Percentiles rank a stretch among this genome's conserved stretches.
These are phyloP conservation scores for Borostomias antarcticus DNA, from an alignment of 2,797 vertebrate species.

Conservation along the genomic window DNA sequence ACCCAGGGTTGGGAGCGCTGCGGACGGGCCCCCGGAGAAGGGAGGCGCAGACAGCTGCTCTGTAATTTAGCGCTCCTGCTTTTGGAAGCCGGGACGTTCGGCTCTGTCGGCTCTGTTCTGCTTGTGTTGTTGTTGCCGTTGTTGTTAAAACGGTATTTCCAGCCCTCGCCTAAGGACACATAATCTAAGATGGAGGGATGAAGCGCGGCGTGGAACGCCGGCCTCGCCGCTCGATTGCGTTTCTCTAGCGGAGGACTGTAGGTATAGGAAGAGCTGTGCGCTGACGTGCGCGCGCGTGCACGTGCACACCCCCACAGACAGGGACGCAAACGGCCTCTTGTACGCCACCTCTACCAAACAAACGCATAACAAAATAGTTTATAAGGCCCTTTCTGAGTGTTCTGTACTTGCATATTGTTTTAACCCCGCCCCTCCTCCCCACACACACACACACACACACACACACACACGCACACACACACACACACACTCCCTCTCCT, in stretches of 20 bases:
- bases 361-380: too few relatives aligned
- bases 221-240: conserved; percentile 17
- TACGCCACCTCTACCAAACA: too few relatives aligned
- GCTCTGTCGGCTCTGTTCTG: conserved; percentile 17
- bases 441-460: not conserved
- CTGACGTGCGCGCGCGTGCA: not conserved
- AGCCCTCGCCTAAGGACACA: conserved; percentile 31
- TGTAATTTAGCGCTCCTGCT: conserved; percentile 48
- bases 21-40: conserved; percentile 12
- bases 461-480: conserved; percentile 5
- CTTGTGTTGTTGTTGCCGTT: not conserved
- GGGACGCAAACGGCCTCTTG: not conserved
- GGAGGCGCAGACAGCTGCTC: conserved; percentile 28
- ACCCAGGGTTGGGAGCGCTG: conserved; percentile 3
- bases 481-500: conserved; percentile 4
- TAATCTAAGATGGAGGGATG: conserved; percentile 40
- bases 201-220: conserved; percentile 33
- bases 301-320: not conserved
- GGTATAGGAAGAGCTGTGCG: not conserved
- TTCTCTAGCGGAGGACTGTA: conserved; percentile 4
- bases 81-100: conserved; percentile 34
- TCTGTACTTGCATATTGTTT: too few relatives aligned
- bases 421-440: too few relatives aligned
- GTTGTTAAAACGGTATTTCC: conserved; percentile 37
- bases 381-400: too few relatives aligned